Evolutionary conservation across 2,797 vertebrate species (phyloP).

Genomic region (Borostomias antarcticus): DNA sequence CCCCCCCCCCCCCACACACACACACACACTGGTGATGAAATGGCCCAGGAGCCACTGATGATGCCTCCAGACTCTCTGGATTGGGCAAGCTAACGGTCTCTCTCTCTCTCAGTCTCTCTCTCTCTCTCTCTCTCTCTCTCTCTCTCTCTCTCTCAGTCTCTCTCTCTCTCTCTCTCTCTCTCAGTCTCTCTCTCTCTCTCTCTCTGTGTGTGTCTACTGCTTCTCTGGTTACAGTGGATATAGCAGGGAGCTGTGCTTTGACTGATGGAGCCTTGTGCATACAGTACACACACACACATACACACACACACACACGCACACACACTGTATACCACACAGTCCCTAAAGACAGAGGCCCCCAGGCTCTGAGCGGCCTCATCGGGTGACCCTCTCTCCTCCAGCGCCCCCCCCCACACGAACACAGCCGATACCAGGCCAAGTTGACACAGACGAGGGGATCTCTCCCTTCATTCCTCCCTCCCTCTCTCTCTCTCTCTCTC

Average conservation of each 20-base stretch:
- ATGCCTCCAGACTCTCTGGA: neutral
- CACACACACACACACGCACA: constrained; percentile 43
- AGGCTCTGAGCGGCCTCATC: constrained; percentile 66
- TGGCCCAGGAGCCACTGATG: neutral
- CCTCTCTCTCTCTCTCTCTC: constrained; percentile 36
- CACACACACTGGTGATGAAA: constrained; percentile 4
- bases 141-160: too few relatives aligned
- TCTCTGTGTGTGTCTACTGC: too few relatives aligned
- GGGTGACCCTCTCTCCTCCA: constrained; percentile 46
- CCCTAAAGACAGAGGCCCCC: neutral
- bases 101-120: neutral
- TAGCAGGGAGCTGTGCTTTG: neutral
- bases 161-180: too few relatives aligned
- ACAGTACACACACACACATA: constrained; percentile 52
- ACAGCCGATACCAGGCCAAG: too few relatives aligned
- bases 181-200: too few relatives aligned
- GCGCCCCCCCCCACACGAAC: too few relatives aligned
- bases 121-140: neutral
- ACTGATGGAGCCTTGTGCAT: constrained; percentile 2
- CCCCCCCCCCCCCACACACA: too few relatives aligned
- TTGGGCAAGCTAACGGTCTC: neutral
- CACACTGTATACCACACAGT: neutral
- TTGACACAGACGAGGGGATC: too few relatives aligned
- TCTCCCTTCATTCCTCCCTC: neutral
- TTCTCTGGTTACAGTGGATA: neutral